These are phyloP conservation scores for Macrotis lagotis DNA, from an alignment of 2,113 vertebrate genomes.

Conservation along the genomic window DNA sequence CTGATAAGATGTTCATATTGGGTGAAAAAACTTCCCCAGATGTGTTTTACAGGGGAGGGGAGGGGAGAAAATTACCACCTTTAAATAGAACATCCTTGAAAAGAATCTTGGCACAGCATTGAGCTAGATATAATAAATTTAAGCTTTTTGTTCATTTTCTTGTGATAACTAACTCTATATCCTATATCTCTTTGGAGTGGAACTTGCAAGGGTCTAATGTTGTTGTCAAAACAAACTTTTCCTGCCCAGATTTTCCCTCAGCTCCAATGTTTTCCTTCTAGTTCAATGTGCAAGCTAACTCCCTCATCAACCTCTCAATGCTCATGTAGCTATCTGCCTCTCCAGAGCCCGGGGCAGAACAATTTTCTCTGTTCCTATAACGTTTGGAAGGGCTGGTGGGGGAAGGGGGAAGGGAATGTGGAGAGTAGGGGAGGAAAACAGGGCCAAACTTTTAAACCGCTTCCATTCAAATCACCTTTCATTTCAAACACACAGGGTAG, in stretches of 20 bases:
- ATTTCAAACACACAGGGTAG: not conserved
- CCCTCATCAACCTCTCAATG: not conserved
- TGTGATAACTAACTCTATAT: not conserved
- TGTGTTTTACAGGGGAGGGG: constrained; percentile 2
- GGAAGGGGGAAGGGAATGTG: not conserved
- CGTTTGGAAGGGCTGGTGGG: not conserved
- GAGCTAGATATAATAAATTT: constrained; percentile 1
- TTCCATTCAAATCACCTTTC: constrained; percentile 19
- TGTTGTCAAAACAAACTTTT: not conserved
- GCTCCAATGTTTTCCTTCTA: not conserved
- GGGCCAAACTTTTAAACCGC: constrained; percentile 34
- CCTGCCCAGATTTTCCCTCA: not conserved
- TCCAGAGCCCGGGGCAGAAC: not conserved
- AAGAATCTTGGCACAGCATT: not conserved
- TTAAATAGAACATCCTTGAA: not conserved
- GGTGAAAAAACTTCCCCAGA: not conserved
- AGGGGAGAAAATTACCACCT: not conserved
- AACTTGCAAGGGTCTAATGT: not conserved
- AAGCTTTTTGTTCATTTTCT: constrained; percentile 22
- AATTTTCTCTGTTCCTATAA: not conserved
- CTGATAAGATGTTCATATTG: constrained; percentile 43
- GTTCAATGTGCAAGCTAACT: not conserved
- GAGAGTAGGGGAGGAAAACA: not conserved
- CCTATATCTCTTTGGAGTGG: not conserved
- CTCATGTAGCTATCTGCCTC: not conserved